Evolutionary conservation across 2,797 vertebrate genomes (phyloP).

Genomic region (Kryptolebias ocellatus): DNA sequence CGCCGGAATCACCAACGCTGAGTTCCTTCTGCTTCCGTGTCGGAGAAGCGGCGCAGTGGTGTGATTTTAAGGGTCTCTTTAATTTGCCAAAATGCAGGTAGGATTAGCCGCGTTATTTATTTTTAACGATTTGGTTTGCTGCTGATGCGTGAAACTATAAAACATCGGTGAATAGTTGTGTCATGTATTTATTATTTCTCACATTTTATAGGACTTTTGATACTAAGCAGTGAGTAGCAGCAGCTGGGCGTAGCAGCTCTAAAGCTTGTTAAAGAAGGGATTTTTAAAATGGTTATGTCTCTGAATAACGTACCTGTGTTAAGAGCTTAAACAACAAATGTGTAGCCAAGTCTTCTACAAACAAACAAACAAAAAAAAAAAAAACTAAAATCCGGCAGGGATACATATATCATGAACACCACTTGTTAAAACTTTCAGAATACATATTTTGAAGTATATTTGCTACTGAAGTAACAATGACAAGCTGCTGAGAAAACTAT

Average conservation of each 20-base stretch:
- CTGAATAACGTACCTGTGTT: too few species aligned
- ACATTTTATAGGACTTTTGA: neutral
- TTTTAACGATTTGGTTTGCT: neutral
- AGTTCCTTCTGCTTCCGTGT: constrained; percentile 73
- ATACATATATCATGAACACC: too few species aligned
- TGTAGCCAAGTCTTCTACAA: too few species aligned
- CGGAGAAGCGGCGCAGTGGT: constrained; percentile 31
- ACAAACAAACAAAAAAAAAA: too few species aligned
- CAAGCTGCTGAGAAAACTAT: too few species aligned
- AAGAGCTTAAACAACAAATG: too few species aligned
- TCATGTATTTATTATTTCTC: neutral
- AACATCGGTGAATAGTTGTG: rapidly evolving
- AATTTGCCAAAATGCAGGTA: constrained; percentile 74
- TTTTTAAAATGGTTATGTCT: too few species aligned
- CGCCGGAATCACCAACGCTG: constrained; percentile 44
- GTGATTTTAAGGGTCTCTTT: constrained; percentile 56
- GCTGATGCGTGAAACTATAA: rapidly evolving
- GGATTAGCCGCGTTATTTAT: neutral
- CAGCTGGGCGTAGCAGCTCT: neutral
- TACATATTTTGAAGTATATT: too few species aligned
- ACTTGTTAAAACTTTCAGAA: too few species aligned
- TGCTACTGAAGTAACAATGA: too few species aligned
- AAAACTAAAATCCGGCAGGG: too few species aligned
- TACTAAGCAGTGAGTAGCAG: neutral
- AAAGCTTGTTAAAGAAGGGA: too few species aligned